Base-by-base conservation (phyloP, 1,140 invertebrate genomes). In the Heliconius eleuchia region DNA sequence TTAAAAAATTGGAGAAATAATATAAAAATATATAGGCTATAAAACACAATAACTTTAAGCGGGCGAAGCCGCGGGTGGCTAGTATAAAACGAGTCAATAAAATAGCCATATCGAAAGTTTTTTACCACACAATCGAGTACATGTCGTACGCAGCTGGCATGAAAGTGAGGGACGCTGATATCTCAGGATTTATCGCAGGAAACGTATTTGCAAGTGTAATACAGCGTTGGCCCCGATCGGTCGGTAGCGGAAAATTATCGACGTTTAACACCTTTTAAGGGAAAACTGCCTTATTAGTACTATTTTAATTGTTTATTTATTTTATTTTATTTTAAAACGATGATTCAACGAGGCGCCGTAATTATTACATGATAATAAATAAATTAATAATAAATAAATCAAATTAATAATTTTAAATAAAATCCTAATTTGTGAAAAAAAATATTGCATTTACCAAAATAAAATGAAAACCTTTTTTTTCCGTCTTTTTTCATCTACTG, bases 161-260 rank as follows among this genome's bases (percentile, higher is more conserved):
- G 76, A 80, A 79, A 83, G 83, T 71, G 74, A 77, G 73, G 73
- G 81, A 78, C 76, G 16, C 82, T 76, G 80, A 87, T 90, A 90
- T 91, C 89, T 85, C 73, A 85, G 82, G 86, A 91, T 89, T 86
- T 91, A 90, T 91, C 90, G 82, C 84, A 86, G 85, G 84, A 88
- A 84, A 89, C 88, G 79, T 87, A 90, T 92, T 90, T 89, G 91
- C 90, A 92, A 90, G 91, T 92, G 85, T 87, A 92, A 91, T 90
- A 66, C 60, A 85, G 84, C 79, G 80, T 79, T 82, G 78, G 77
- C 79, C 74, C 78, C 76, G 78, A 81, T 82, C 81, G 77, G 79
- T 85, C 80, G 78, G 80, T 71, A 80, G 76, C 82, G 76, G 82
- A 83, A 85, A 85, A 82, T 79, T 75, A 79, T 74, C 66, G 74